Percentiles rank a stretch among this genome's conserved stretches.
These are phyloP conservation scores for Baryphthengus martii DNA, from an alignment of 2,113 vertebrate species.

Conservation along the genomic window DNA sequence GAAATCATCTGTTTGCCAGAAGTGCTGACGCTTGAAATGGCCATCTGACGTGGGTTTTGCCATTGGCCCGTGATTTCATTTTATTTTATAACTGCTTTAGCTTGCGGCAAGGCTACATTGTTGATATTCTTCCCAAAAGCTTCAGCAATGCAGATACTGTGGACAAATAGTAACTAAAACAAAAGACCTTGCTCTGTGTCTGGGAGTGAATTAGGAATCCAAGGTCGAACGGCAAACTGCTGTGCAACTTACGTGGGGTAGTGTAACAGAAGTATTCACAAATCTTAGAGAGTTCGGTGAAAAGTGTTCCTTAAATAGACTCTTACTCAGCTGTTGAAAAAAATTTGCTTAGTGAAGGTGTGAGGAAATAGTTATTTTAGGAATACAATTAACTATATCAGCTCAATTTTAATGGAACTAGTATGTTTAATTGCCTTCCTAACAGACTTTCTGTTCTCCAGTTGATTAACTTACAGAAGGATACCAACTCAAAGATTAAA, in stretches of 20 bases:
- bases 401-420: slow-evolving; percentile 22
- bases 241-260: slow-evolving; percentile 23
- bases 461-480: slow-evolving; percentile 43
- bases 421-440: slow-evolving; percentile 34
- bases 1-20: background rate
- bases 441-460: slow-evolving; percentile 41
- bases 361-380: slow-evolving; percentile 47
- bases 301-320: slow-evolving; percentile 3
- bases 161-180: slow-evolving; percentile 55
- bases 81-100: background rate
- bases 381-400: slow-evolving; percentile 17
- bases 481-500: slow-evolving; percentile 32
- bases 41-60: background rate
- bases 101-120: background rate
- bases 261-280: background rate
- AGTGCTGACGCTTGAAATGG: background rate
- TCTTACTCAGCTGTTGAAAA: background rate
- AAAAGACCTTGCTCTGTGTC: slow-evolving; percentile 47
- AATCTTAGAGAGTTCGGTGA: background rate
- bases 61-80: background rate
- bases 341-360: background rate
- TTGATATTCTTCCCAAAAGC: slow-evolving; percentile 7
- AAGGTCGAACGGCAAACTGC: slow-evolving; percentile 71
- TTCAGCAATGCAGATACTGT: slow-evolving; percentile 65
- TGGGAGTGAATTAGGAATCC: slow-evolving; percentile 35